phyloP scores from a whole-genome alignment of 2,113 vertebrate species.

The Pseudois nayaur region DNA sequence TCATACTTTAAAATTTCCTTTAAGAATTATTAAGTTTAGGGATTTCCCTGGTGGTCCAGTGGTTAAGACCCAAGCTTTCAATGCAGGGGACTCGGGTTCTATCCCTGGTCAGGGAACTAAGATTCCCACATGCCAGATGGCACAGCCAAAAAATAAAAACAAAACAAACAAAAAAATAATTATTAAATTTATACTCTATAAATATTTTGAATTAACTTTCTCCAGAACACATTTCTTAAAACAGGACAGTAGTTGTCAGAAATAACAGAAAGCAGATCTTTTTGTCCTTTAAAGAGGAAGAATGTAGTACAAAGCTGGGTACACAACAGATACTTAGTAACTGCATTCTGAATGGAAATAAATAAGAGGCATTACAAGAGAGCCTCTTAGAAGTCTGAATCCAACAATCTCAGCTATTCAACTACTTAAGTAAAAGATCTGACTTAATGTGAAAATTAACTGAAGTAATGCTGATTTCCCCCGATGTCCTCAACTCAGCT shows the following conservation, averaged over 20 bases:
- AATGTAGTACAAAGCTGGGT: not conserved
- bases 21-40: slow-evolving; percentile 23
- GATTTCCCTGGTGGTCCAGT: not conserved
- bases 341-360: not conserved
- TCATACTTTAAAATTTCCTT: not conserved
- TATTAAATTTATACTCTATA: not conserved
- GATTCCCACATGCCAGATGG: not conserved
- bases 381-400: not conserved
- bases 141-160: not conserved
- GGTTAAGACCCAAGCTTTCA: not conserved
- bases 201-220: slow-evolving; percentile 43
- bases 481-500: not conserved
- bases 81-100: not conserved
- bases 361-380: not conserved
- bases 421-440: not conserved
- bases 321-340: not conserved
- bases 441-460: not conserved
- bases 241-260: not conserved
- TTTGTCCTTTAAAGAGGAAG: not conserved
- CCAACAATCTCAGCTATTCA: not conserved
- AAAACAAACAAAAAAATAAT: not conserved
- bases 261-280: not conserved
- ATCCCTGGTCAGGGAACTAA: not conserved
- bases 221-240: not conserved
- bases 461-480: not conserved